Percentiles rank a stretch among this genome's conserved stretches.
Evolutionary conservation across 2,113 vertebrate species (phyloP).

Genomic region (Hemicordylus capensis): DNA sequence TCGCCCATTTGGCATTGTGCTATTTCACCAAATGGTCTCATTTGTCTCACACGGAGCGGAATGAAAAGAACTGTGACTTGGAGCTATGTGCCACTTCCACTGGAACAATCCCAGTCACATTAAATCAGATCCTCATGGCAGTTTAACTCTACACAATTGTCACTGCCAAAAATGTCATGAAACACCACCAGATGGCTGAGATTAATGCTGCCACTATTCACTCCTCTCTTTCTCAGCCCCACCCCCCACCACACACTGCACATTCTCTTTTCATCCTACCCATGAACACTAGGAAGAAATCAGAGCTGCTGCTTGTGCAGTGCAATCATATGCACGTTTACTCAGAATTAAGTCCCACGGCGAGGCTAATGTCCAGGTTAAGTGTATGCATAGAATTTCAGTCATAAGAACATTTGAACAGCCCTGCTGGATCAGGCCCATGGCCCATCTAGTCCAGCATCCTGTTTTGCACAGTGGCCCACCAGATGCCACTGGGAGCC

Average conservation of each 20-base stretch:
- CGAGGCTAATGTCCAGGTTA: no score
- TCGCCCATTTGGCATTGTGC: neutral
- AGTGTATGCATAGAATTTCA: no score
- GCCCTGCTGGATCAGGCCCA: no score
- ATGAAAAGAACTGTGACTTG: rapidly evolving
- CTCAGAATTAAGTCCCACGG: no score
- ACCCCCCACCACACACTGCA: slow-evolving; percentile 40
- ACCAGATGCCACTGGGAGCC: no score
- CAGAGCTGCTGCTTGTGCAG: neutral
- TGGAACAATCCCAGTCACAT: rapidly evolving
- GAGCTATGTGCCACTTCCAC: neutral
- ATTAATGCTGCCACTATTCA: slow-evolving; percentile 36
- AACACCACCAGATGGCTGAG: slow-evolving; percentile 62
- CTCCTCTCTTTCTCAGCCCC: slow-evolving; percentile 8
- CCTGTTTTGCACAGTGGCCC: no score
- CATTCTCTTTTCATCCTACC: neutral
- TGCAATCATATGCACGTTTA: no score
- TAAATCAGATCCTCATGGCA: neutral
- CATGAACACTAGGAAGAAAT: neutral
- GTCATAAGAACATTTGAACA: no score
- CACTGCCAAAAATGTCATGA: slow-evolving; percentile 30
- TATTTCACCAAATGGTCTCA: neutral
- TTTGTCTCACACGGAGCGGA: rapidly evolving
- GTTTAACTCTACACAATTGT: slow-evolving; percentile 33
- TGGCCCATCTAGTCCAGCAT: no score